These are phyloP conservation scores for Suncus etruscus DNA, from an alignment of 2,113 vertebrate species.

Conservation along the genomic window DNA sequence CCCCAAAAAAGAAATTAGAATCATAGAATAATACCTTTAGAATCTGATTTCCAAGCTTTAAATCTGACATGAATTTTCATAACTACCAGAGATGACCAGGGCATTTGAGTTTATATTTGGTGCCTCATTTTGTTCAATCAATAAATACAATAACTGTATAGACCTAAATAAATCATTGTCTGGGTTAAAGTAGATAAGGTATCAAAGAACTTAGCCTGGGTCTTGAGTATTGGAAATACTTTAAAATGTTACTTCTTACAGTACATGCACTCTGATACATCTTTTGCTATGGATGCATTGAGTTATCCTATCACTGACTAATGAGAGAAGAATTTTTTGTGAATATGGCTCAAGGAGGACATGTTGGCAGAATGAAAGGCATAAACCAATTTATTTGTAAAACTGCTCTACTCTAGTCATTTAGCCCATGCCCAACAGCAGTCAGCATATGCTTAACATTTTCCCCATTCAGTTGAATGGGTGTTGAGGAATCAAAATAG, in stretches of 20 bases:
- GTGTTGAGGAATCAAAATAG: constrained; percentile 15
- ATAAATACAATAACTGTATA: background rate
- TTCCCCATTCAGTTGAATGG: background rate
- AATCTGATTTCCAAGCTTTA: background rate
- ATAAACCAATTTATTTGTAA: constrained; percentile 8
- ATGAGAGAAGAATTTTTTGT: background rate
- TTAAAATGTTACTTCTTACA: background rate
- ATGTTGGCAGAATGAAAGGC: background rate
- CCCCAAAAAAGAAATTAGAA: background rate
- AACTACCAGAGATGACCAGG: background rate
- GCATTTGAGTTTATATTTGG: background rate
- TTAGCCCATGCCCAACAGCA: background rate
- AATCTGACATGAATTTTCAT: background rate
- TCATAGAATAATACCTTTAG: background rate
- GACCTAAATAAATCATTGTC: background rate
- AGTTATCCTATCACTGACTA: background rate
- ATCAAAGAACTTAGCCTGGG: background rate
- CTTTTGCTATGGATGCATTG: background rate
- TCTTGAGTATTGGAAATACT: background rate
- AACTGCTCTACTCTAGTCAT: background rate
- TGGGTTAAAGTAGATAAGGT: background rate
- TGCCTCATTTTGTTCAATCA: background rate
- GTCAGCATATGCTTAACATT: background rate
- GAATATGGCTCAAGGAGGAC: constrained; percentile 15
- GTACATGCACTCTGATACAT: background rate